A percentile compares a stretch with the other conserved stretches of the same genome.
These are phyloP conservation scores for Kryphioiulus occultus DNA, from an alignment of 2,888 invertebrate genomes.

Conservation along the genomic window DNA sequence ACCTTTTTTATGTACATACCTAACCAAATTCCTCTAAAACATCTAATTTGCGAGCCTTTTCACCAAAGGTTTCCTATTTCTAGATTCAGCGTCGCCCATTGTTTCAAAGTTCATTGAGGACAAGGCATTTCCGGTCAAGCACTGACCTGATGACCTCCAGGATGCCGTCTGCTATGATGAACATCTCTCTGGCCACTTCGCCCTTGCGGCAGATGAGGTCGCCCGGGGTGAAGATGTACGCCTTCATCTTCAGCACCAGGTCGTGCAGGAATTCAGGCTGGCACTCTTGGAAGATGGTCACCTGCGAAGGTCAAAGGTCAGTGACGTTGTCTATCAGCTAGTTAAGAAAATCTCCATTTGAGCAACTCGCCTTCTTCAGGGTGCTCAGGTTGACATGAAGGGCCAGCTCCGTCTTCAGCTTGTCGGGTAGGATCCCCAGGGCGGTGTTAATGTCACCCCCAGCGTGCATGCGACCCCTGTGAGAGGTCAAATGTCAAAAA, in stretches of 20 bases:
- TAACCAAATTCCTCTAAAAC: too few relatives aligned
- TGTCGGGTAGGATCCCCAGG: conserved; percentile 90
- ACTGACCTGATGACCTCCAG: conserved; percentile 81
- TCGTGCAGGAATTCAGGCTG: conserved; percentile 97
- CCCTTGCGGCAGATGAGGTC: conserved; percentile 96
- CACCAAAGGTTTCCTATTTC: too few relatives aligned
- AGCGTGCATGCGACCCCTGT: conserved; percentile 89
- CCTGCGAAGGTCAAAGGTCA: conserved; percentile 67
- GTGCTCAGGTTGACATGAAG: conserved; percentile 95
- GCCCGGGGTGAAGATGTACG: conserved; percentile 97
- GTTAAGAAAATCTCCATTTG: background rate
- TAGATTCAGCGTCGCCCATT: too few relatives aligned
- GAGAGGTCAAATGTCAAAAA: background rate
- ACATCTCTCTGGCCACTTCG: conserved; percentile 96
- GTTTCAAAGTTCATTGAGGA: too few relatives aligned
- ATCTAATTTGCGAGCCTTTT: too few relatives aligned
- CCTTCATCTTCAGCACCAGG: conserved; percentile 96
- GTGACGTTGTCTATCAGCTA: background rate
- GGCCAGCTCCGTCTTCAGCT: conserved; percentile 94
- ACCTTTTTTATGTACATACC: too few relatives aligned
- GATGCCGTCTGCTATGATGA: conserved; percentile 97
- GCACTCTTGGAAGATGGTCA: conserved; percentile 95
- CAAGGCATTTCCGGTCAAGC: too few relatives aligned
- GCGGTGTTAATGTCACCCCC: conserved; percentile 96
- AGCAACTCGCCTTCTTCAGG: conserved; percentile 82